These are phyloP conservation scores for Tenebrio molitor DNA, from an alignment of 1,140 invertebrate genomes.

Conservation along the genomic window DNA sequence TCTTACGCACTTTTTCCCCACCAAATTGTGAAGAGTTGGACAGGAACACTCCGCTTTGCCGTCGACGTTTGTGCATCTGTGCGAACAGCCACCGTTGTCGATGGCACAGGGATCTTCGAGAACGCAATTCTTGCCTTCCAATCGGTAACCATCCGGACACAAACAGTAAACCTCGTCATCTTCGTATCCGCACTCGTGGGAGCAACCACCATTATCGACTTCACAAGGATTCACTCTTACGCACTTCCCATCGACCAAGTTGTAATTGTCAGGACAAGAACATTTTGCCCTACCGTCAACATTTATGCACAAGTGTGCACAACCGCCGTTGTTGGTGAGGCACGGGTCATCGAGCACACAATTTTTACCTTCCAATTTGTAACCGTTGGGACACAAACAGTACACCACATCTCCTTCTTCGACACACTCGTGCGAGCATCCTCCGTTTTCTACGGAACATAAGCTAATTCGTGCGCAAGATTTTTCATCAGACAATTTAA, in stretches of 20 bases:
- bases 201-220: conserved; percentile 75
- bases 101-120: conserved; percentile 77
- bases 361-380: conserved; percentile 66
- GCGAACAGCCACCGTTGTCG: conserved; percentile 77
- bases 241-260: conserved; percentile 63
- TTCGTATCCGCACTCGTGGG: conserved; percentile 75
- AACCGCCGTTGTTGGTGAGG: conserved; percentile 67
- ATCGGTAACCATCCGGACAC: conserved; percentile 64
- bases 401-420: conserved; percentile 67
- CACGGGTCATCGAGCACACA: conserved; percentile 79
- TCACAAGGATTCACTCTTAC: conserved; percentile 66
- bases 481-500: conserved; percentile 63
- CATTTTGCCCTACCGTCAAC: conserved; percentile 64
- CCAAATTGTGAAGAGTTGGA: conserved; percentile 65
- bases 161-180: conserved; percentile 72
- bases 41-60: conserved; percentile 70
- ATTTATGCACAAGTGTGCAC: conserved; percentile 76
- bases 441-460: conserved; percentile 70
- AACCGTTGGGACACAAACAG: conserved; percentile 73
- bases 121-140: conserved; percentile 66
- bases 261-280: conserved; percentile 67
- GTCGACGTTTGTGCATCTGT: conserved; percentile 68
- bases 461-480: conserved; percentile 60
- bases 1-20: conserved; percentile 74
- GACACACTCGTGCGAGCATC: conserved; percentile 76